These are phyloP conservation scores for Andrena chrysosceles DNA, from an alignment of 2,888 invertebrate species.

Conservation along the genomic window DNA sequence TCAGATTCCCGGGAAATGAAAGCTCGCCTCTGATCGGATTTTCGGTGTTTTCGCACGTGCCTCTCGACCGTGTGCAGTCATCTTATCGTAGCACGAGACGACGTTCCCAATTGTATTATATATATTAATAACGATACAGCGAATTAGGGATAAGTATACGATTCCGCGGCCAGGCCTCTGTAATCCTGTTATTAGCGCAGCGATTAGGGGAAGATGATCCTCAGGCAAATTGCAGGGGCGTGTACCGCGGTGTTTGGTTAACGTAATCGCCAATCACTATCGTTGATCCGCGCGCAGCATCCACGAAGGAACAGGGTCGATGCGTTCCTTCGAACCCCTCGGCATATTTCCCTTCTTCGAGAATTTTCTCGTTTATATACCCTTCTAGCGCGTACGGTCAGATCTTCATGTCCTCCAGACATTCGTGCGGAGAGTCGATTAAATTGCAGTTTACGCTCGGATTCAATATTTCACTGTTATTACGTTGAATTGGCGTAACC, in stretches of 20 bases:
- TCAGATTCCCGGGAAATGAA: neutral
- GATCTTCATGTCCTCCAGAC: slow-evolving; percentile 67
- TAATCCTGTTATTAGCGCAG: slow-evolving; percentile 84
- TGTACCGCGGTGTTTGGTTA: slow-evolving; percentile 84
- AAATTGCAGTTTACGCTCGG: slow-evolving; percentile 72
- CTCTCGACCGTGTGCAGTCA: slow-evolving; percentile 14
- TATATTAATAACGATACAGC: slow-evolving; percentile 81
- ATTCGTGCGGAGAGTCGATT: slow-evolving; percentile 66
- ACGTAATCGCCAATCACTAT: slow-evolving; percentile 84
- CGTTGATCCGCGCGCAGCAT: slow-evolving; percentile 74
- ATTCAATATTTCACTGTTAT: slow-evolving; percentile 74
- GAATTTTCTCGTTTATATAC: slow-evolving; percentile 51
- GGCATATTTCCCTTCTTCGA: slow-evolving; percentile 58
- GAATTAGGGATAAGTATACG: slow-evolving; percentile 84
- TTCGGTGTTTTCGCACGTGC: slow-evolving; percentile 57
- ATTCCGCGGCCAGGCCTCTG: slow-evolving; percentile 78
- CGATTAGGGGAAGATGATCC: slow-evolving; percentile 83
- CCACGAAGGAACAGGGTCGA: slow-evolving; percentile 49
- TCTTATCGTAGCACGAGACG: slow-evolving; percentile 60
- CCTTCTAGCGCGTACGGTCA: slow-evolving; percentile 34
- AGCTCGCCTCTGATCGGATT: neutral
- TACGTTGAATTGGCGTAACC: slow-evolving; percentile 55
- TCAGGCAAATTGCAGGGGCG: slow-evolving; percentile 84
- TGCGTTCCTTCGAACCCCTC: slow-evolving; percentile 68
- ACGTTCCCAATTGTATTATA: slow-evolving; percentile 69